Conservation (phyloP, 2,797 vertebrate species). For the Corythornis leucogaster region DNA sequence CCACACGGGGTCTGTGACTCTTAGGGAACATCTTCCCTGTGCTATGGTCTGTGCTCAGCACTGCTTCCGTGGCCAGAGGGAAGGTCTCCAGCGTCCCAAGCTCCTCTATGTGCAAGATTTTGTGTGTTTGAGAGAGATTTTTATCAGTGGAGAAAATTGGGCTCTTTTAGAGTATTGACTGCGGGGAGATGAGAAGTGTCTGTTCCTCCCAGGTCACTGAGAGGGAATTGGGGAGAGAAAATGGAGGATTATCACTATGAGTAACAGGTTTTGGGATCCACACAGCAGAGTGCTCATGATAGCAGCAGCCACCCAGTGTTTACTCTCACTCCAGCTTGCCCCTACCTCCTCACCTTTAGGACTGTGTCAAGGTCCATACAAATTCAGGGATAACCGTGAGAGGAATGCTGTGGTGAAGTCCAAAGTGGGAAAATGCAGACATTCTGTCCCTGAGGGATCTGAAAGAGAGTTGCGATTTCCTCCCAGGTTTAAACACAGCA, state of each 20-base stretch:
- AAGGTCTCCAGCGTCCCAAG: background rate
- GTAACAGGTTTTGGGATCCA: background rate
- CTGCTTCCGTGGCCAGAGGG: background rate
- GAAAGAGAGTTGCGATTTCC: background rate
- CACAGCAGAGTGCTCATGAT: fast-evolving
- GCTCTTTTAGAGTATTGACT: fast-evolving
- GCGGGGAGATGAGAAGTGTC: background rate
- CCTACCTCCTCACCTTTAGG: background rate
- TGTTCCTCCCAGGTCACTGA: background rate
- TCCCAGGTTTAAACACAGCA: background rate
- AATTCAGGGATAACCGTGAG: background rate
- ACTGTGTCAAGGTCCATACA: fast-evolving
- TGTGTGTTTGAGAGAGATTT: background rate
- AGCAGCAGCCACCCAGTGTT: background rate
- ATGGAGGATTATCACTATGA: background rate
- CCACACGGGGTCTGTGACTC: background rate
- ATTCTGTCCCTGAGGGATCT: background rate
- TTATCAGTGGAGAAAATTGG: background rate
- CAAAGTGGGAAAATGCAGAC: background rate
- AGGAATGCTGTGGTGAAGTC: background rate
- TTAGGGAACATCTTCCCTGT: background rate
- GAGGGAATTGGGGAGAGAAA: background rate
- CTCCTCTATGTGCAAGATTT: fast-evolving
- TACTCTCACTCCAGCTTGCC: background rate
- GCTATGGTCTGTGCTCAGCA: background rate